These are phyloP conservation scores for Fabriciana adippe DNA, from an alignment of 2,888 invertebrate species.

Conservation along the genomic window DNA sequence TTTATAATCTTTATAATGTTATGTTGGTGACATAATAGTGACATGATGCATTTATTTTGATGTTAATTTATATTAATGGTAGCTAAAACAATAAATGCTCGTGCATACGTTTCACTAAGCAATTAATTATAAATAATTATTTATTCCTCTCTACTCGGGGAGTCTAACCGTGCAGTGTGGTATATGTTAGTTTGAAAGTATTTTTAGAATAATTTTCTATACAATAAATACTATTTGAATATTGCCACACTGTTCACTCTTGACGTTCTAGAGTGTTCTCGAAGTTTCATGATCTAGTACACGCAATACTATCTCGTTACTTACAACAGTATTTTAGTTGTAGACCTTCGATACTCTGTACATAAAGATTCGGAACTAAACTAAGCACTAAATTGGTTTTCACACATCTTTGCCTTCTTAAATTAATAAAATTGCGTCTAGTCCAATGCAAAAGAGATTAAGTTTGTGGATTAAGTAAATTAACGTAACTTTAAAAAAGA, in stretches of 20 bases:
- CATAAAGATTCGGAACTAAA: constrained; percentile 52
- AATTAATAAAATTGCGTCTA: constrained; percentile 76
- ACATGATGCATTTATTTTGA: constrained; percentile 82
- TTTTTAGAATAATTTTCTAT: constrained; percentile 64
- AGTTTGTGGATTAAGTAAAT: constrained; percentile 73
- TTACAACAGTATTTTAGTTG: constrained; percentile 74
- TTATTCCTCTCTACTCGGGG: constrained; percentile 63
- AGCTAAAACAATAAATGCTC: constrained; percentile 80
- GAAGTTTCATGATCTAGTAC: constrained; percentile 7
- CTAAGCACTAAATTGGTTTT: constrained; percentile 69
- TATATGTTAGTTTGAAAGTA: constrained; percentile 51
- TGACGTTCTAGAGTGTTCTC: constrained; percentile 6
- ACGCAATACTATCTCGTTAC: constrained; percentile 31
- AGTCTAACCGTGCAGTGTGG: constrained; percentile 56
- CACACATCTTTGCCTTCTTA: constrained; percentile 79
- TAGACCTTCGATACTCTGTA: constrained; percentile 66
- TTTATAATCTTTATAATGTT: constrained; percentile 50
- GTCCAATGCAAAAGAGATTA: constrained; percentile 81
- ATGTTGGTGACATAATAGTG: constrained; percentile 79
- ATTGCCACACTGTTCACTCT: constrained; percentile 55
- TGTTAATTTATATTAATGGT: constrained; percentile 80
- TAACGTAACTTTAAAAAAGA: constrained; percentile 51
- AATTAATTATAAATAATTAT: constrained; percentile 75
- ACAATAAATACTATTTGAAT: constrained; percentile 33
- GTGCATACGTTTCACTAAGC: constrained; percentile 71